Conservation (phyloP, 1,140 invertebrate genomes). For the Patella vulgata region DNA sequence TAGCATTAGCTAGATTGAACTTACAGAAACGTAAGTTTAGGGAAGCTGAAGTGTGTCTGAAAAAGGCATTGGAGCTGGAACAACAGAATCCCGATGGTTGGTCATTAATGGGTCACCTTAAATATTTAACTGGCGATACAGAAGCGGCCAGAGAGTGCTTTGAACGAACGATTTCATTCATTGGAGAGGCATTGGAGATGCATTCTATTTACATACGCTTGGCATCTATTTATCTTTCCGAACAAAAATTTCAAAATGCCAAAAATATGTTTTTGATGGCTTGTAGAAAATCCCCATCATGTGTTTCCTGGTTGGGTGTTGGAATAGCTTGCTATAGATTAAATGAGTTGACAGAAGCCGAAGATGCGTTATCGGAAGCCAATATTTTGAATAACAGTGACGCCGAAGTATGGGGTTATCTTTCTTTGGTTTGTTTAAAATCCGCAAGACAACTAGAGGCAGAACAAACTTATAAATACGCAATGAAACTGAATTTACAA, state of each 20-base stretch:
- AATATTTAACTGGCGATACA: slow-evolving; percentile 60
- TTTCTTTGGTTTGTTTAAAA: slow-evolving; percentile 65
- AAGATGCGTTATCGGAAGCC: slow-evolving; percentile 66
- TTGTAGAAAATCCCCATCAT: slow-evolving; percentile 64
- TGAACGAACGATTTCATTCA: slow-evolving; percentile 63
- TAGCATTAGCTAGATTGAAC: slow-evolving; percentile 55
- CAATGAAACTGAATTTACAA: slow-evolving; percentile 62
- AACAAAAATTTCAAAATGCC: slow-evolving; percentile 61
- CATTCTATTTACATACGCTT: slow-evolving; percentile 66
- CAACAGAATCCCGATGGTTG: slow-evolving; percentile 66
- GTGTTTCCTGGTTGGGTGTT: slow-evolving; percentile 67
- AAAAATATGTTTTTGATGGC: slow-evolving; percentile 65
- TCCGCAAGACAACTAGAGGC: slow-evolving; percentile 63
- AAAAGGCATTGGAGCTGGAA: slow-evolving; percentile 62
- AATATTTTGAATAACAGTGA: slow-evolving; percentile 67
- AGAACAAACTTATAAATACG: slow-evolving; percentile 68
- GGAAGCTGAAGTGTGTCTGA: slow-evolving; percentile 59
- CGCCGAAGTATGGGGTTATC: slow-evolving; percentile 67
- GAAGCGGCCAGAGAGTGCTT: slow-evolving; percentile 60
- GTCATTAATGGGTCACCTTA: slow-evolving; percentile 66
- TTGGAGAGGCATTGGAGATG: slow-evolving; percentile 61
- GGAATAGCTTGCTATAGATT: slow-evolving; percentile 68
- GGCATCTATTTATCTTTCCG: slow-evolving; percentile 65
- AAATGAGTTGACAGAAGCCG: slow-evolving; percentile 62
- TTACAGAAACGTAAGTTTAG: slow-evolving; percentile 59